Evolutionary conservation across 1,140 invertebrate species (phyloP).

Genomic region (Cheumatopsyche charites): DNA sequence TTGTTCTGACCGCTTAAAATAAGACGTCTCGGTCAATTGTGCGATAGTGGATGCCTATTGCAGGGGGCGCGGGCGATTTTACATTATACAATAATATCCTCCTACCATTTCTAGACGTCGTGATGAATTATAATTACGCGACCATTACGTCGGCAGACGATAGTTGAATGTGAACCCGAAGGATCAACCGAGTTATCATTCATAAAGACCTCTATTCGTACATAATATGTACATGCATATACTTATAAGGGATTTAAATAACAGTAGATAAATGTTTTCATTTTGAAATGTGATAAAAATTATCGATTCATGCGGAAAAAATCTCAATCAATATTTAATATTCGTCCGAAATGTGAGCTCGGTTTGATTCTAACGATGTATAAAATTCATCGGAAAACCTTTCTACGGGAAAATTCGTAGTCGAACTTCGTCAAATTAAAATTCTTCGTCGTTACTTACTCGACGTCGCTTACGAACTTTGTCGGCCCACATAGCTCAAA

Average conservation of each 20-base stretch:
- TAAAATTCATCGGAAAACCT: constrained; percentile 11
- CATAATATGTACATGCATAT: no score
- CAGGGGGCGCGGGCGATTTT: not conserved
- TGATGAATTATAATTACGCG: not conserved
- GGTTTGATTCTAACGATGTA: not conserved
- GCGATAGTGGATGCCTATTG: constrained; percentile 1
- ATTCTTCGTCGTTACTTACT: constrained; percentile 38
- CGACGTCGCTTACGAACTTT: not conserved
- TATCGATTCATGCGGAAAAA: not conserved
- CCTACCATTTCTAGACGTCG: not conserved
- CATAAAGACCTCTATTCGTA: no score
- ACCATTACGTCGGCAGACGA: no score
- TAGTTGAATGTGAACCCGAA: no score
- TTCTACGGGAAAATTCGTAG: not conserved
- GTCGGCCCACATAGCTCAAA: not conserved
- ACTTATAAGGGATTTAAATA: no score
- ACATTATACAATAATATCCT: no score
- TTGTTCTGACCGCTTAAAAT: constrained; percentile 35
- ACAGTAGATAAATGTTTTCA: no score
- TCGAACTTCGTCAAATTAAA: constrained; percentile 46
- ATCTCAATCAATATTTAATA: not conserved
- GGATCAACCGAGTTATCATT: no score
- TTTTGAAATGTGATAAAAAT: no score
- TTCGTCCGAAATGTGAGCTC: not conserved
- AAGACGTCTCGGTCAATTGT: constrained; percentile 22